Evolutionary conservation across 1,140 invertebrate species (phyloP), one percentile per base, ranked within the genome.

Genomic region (Drosophila kohkoa): DNA sequence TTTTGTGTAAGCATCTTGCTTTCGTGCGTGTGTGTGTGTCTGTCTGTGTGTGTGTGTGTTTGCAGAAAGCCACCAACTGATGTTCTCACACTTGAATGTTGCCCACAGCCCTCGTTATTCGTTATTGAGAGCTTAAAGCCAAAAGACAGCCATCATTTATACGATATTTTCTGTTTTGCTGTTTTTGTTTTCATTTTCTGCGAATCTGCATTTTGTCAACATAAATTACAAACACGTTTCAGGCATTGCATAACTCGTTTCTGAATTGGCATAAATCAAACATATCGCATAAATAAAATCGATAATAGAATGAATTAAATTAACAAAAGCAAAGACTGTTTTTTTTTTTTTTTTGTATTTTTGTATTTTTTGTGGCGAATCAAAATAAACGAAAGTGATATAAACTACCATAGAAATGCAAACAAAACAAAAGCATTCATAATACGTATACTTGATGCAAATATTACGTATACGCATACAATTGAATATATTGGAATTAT

Each of bases 71-170:
- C 41, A 43, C 2, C 41, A 43, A 43, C 28, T 49, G 59, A 49
- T 38, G 45, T 35, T 28, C 59, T 57, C 10, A 41, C 35, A 15
- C 30, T 57, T 54, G 48, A 13, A 11, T 49, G 41, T 35, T 5
- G 63, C 54, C 20, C 30, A 20, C 20, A 25, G 20, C 13, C 54
- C 25, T 20, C 45, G 30, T 41, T 68, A 38, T 38, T 20, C 45
- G 30, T 41, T 68, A 38, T 60, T 45, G 41, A 35, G 68, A 65
- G 68, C 68, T 71, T 71, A 71, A 57, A 46, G 32, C 38, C 68
- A 45, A 71, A 65, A 57, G 38, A 49, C 48, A 10, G 58, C 58
- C 46, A 68, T 68, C 46, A 68, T 51, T 70, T 71, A 64, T 48
- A 38, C 10, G n/a, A 55, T 20, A 15, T 32, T 35, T 51, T 25